phyloP scores from a whole-genome alignment of 2,113 vertebrate species.

The Hemiprocne comata region DNA sequence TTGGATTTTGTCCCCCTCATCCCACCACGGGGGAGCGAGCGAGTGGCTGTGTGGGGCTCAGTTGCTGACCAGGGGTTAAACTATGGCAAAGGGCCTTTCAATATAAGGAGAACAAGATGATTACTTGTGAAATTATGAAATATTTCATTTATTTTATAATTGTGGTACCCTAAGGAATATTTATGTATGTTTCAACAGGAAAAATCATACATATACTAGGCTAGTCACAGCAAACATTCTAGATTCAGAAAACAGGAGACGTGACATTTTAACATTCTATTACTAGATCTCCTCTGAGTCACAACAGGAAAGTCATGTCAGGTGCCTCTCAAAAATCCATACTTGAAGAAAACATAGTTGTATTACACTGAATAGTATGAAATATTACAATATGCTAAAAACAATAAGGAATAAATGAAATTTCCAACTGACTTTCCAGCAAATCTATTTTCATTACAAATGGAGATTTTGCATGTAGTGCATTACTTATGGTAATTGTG shows the following conservation, averaged over 20 bases:
- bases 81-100: accelerated
- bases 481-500: constrained; percentile 76
- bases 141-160: background rate
- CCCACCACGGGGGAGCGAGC: accelerated
- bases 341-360: background rate
- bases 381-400: constrained; percentile 66
- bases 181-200: background rate
- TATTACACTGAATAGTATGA: constrained; percentile 45
- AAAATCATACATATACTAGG: background rate
- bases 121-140: background rate
- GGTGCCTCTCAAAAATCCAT: background rate
- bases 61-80: accelerated
- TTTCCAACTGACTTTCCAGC: constrained; percentile 72
- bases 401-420: constrained; percentile 76
- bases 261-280: background rate
- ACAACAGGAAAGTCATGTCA: constrained; percentile 15
- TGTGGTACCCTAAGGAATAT: background rate
- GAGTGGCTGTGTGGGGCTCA: background rate
- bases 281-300: background rate
- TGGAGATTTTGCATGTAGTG: constrained; percentile 70
- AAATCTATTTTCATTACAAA: constrained; percentile 78
- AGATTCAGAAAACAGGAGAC: background rate
- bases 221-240: background rate
- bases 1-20: background rate
- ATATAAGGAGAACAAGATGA: background rate